Percentiles rank a stretch among this genome's conserved stretches.
These are phyloP conservation scores for Patella vulgata DNA, from an alignment of 1,140 invertebrate genomes.

Conservation along the genomic window DNA sequence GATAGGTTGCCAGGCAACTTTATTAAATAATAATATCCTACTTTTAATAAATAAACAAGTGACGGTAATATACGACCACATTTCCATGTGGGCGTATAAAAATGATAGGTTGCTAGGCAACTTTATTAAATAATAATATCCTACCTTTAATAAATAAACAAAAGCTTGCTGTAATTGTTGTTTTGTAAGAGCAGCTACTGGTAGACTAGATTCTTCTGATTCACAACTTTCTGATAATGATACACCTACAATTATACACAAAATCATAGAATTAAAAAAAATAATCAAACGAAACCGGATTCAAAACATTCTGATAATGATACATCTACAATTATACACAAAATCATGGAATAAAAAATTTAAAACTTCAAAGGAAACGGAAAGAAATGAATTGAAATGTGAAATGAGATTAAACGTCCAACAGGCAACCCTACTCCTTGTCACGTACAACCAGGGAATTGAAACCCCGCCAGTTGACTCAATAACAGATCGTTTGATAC, in stretches of 20 bases:
- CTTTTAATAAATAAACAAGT: no score
- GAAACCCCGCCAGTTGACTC: no score
- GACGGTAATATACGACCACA: background rate
- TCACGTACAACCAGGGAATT: no score
- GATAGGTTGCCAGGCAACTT: background rate
- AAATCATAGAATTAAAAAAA: background rate
- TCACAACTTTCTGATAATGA: background rate
- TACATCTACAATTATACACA: background rate
- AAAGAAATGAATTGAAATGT: background rate
- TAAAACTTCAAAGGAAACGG: background rate
- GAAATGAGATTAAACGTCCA: background rate
- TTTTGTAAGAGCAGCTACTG: slow-evolving; percentile 76
- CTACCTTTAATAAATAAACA: slow-evolving; percentile 80
- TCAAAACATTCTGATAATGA: background rate
- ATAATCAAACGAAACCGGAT: background rate
- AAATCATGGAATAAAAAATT: background rate
- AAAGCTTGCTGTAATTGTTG: slow-evolving; percentile 89
- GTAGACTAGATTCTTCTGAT: slow-evolving; percentile 33
- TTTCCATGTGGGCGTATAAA: no score
- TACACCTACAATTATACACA: background rate
- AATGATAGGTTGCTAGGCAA: background rate
- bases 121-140: background rate
- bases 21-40: no score
- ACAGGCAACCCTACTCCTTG: no score
- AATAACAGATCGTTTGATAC: no score